Evolutionary conservation across 2,888 invertebrate genomes (phyloP).

Genomic region (Coronaproctus castanopsis): DNA sequence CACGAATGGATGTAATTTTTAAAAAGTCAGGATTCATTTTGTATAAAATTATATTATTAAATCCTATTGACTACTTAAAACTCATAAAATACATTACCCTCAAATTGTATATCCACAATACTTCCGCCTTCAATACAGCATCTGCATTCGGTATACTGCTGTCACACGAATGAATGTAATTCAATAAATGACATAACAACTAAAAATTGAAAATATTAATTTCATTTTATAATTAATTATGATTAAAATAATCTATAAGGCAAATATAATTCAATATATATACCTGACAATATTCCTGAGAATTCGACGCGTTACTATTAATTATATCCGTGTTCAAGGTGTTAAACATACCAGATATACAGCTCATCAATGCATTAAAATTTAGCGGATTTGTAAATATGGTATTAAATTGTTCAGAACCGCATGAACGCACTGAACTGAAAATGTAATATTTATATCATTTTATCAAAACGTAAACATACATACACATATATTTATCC

Average conservation of each 20-base stretch:
- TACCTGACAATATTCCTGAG: conserved; percentile 54
- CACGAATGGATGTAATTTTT: no score
- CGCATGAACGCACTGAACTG: no score
- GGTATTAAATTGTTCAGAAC: conserved; percentile 64
- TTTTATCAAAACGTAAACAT: no score
- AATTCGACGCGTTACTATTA: conserved; percentile 47
- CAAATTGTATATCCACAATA: conserved; percentile 49
- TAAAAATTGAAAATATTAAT: conserved; percentile 28
- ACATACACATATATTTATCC: no score
- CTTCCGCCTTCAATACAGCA: conserved; percentile 46
- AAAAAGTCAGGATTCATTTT: no score
- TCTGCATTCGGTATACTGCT: conserved; percentile 50
- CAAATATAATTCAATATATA: no score
- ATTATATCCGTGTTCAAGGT: conserved; percentile 41
- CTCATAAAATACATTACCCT: no score
- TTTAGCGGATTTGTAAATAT: conserved; percentile 63
- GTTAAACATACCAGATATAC: conserved; percentile 44
- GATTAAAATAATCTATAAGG: no score
- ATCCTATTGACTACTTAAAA: no score
- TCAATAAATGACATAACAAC: conserved; percentile 45
- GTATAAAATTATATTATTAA: no score
- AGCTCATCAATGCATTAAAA: conserved; percentile 39
- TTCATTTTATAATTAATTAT: no score
- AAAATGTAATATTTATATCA: no score
- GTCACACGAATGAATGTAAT: conserved; percentile 41